Evolutionary conservation across 2,888 invertebrate species (phyloP).

Genomic region (Chloromyia formosa): DNA sequence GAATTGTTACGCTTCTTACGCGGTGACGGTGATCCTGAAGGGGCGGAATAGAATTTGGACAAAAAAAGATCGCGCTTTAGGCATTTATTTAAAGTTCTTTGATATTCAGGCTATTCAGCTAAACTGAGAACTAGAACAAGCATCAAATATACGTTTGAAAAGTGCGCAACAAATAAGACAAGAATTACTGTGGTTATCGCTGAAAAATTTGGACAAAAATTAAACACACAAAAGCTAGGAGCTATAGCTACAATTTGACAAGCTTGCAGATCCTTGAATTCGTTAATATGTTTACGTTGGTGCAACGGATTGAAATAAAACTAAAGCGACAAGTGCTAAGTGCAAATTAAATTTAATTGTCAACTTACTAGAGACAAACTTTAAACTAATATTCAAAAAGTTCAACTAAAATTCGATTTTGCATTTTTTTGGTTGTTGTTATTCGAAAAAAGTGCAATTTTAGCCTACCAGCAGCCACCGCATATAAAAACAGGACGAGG

Average conservation of each 20-base stretch:
- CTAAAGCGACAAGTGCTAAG: constrained; percentile 1
- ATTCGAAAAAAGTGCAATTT: constrained; percentile 45
- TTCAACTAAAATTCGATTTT: neutral
- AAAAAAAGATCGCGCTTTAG: neutral
- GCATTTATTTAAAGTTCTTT: neutral
- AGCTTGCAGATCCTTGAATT: neutral
- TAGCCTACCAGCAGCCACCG: constrained; percentile 60
- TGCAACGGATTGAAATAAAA: constrained; percentile 8
- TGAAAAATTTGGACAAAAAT: too few species aligned
- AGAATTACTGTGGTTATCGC: neutral
- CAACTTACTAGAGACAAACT: neutral
- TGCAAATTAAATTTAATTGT: constrained; percentile 30
- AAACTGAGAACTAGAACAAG: constrained; percentile 3
- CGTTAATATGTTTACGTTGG: neutral
- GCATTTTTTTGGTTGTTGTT: neutral
- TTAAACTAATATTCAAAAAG: too few species aligned
- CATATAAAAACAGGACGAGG: constrained; percentile 51
- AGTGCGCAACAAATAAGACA: neutral
- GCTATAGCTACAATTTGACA: constrained; percentile 12
- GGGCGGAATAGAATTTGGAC: neutral
- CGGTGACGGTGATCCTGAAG: constrained; percentile 77
- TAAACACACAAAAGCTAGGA: neutral
- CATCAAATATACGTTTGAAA: neutral
- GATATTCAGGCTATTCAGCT: neutral
- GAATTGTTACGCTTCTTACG: constrained; percentile 83